Evolutionary conservation across 1,140 invertebrate species (phyloP), one percentile per base, ranked within the genome.

Genomic region (Drosophila obscura): DNA sequence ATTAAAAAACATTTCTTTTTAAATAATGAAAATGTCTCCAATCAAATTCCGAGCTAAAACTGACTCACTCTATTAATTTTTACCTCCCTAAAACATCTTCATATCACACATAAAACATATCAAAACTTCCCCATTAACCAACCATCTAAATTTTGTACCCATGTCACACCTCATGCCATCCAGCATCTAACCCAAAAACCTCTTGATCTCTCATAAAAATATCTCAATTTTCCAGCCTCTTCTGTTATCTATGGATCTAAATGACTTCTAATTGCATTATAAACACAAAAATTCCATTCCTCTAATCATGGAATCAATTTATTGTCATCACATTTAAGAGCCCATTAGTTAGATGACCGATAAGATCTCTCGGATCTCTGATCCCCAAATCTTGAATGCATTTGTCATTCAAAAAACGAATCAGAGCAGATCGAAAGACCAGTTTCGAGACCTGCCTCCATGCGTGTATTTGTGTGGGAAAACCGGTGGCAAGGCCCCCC

Each of bases 261-360:
- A 69, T 69, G 51, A 69, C 62, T 46, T 67, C 62, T 53, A 66
- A 66, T 49, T 66, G 64, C 61, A 65, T 66, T 66, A 66, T 66
- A 51, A 50, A 5, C 35, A 44, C 51, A 69, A 57, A 69, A 69
- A 69, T 69, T 57, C 31, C 43, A 49, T 69, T 68, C 45, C 67
- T 45, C 49, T 45, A 69, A 69, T 69, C 52, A 35, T 58, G 65
- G 43, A 69, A 69, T 69, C 67, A 69, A 69, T 69, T 69, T 69
- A 69, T 72, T 72, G 68, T 72, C 56, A 72, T 72, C 68, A 72
- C 67, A 69, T 69, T 69, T 69, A 46, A 72, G 11, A 39, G 66
- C n/a, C 68, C 68, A 72, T 72, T 72, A 72, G 68, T 53, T 61
- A 8, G 24, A 16, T n/a, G 7, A 11, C 4, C 41, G 68, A 72